phyloP scores from a whole-genome alignment of 2,888 invertebrate genomes.

The Cyaniris semiargus region DNA sequence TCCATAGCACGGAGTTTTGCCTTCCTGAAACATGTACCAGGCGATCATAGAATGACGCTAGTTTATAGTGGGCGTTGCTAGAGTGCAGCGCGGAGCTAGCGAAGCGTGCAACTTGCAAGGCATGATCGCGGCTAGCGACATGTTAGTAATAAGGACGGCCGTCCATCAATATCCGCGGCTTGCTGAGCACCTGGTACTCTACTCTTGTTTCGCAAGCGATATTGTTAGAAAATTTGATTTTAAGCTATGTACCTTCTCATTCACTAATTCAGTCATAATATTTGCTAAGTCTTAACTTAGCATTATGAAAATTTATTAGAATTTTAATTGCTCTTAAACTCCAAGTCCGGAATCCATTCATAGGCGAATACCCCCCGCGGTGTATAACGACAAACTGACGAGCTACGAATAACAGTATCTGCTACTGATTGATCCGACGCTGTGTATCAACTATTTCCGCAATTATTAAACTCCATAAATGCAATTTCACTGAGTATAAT shows the following conservation, averaged over 20 bases:
- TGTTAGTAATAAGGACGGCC: conserved; percentile 41
- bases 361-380: neutral
- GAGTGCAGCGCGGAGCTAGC: conserved; percentile 48
- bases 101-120: conserved; percentile 43
- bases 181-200: conserved; percentile 1
- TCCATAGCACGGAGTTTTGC: neutral
- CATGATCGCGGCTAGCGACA: conserved; percentile 55
- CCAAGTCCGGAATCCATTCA: neutral
- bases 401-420: neutral
- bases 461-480: neutral
- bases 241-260: neutral
- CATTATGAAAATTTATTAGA: no score
- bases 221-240: neutral
- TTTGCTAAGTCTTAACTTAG: no score
- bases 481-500: no score
- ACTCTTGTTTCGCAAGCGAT: neutral
- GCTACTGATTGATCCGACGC: neutral
- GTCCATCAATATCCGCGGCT: neutral
- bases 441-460: neutral
- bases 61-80: conserved; percentile 63
- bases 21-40: conserved; percentile 73
- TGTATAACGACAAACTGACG: neutral
- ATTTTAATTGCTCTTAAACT: no score
- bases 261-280: neutral
- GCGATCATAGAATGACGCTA: conserved; percentile 64